phyloP scores from a whole-genome alignment of 2,797 vertebrate species.

The Takifugu ocellatus region DNA sequence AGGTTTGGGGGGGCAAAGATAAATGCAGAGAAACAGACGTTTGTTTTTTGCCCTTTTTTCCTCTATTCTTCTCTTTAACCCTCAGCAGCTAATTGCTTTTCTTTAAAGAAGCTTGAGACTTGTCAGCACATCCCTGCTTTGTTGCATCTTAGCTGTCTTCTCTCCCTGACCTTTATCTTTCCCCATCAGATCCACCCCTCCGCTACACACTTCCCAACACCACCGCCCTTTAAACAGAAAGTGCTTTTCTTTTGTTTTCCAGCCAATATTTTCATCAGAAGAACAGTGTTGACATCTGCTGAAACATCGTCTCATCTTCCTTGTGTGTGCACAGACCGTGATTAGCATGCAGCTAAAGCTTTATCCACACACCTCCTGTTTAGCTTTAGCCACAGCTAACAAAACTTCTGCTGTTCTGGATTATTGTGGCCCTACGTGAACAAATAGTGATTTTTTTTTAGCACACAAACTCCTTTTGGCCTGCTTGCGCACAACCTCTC shows the following conservation, averaged over 20 bases:
- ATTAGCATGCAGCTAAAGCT: too few species aligned
- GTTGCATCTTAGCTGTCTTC: slow-evolving; percentile 18
- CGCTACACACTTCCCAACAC: slow-evolving; percentile 10
- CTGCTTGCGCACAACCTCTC: slow-evolving; percentile 22
- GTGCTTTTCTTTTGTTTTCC: too few species aligned
- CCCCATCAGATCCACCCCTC: slow-evolving; percentile 10
- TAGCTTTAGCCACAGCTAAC: too few species aligned
- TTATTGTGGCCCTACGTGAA: too few species aligned
- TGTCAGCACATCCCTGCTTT: slow-evolving; percentile 4
- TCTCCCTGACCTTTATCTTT: slow-evolving; percentile 28
- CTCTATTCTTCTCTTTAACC: slow-evolving; percentile 32
- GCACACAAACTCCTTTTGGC: slow-evolving; percentile 25
- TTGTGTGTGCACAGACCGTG: too few species aligned
- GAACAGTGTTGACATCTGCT: too few species aligned
- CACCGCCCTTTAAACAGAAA: neutral
- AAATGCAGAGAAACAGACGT: slow-evolving; percentile 67
- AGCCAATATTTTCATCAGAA: too few species aligned
- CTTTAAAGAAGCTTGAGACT: slow-evolving; percentile 48
- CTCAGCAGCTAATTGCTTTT: slow-evolving; percentile 49
- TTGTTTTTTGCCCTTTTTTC: slow-evolving; percentile 50
- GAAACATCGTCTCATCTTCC: too few species aligned
- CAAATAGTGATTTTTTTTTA: slow-evolving; percentile 16
- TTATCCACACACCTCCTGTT: too few species aligned
- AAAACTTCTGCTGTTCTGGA: too few species aligned
- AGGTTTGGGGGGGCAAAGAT: slow-evolving; percentile 70